phyloP scores from a whole-genome alignment of 2,113 vertebrate genomes.

The Pterophyllum scalare region DNA sequence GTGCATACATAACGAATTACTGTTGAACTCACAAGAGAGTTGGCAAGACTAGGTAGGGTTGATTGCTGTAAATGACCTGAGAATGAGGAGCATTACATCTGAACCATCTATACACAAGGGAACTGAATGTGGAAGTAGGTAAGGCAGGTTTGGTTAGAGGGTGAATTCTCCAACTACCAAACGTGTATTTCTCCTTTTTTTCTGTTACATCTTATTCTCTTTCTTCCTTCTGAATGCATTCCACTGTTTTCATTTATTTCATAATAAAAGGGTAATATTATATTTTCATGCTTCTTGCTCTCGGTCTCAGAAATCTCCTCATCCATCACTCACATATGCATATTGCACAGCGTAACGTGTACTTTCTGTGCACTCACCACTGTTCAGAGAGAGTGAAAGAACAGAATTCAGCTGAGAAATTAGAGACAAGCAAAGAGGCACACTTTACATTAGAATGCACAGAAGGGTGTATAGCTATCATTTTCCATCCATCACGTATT shows the following conservation, averaged over 20 bases:
- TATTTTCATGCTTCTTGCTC: constrained; percentile 6
- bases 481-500: background rate
- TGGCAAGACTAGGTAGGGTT: constrained; percentile 27
- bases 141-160: background rate
- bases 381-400: background rate
- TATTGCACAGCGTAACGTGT: constrained; percentile 4
- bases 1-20: constrained; percentile 40
- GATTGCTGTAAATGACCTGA: constrained; percentile 52
- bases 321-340: constrained; percentile 11
- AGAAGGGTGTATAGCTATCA: background rate
- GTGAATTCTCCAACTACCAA: background rate
- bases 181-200: background rate
- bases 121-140: constrained; percentile 1
- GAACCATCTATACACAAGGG: background rate
- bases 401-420: background rate
- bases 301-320: background rate
- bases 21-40: constrained; percentile 44
- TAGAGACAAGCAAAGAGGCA: background rate
- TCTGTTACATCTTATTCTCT: background rate
- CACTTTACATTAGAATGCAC: background rate
- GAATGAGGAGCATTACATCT: constrained; percentile 50
- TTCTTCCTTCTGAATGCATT: background rate
- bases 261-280: background rate
- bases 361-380: constrained; percentile 35
- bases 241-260: background rate